These are phyloP conservation scores for Blastobasis adustella DNA, from an alignment of 2,888 invertebrate genomes.

Conservation along the genomic window DNA sequence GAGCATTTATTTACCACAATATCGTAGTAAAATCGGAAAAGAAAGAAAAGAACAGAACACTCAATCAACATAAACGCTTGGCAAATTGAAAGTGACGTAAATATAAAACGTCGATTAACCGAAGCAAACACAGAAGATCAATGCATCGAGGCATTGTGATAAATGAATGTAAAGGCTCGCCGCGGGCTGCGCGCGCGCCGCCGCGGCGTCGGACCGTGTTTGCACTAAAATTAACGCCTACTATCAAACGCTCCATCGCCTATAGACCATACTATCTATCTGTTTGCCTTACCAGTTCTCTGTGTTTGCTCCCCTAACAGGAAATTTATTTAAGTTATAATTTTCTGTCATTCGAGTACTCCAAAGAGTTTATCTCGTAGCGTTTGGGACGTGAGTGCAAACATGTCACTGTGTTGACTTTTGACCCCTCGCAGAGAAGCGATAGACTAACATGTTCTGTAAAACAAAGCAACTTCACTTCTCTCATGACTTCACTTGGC, in stretches of 20 bases:
- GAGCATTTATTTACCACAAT: too few species aligned
- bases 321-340: slow-evolving; percentile 72
- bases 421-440: slow-evolving; percentile 24
- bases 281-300: slow-evolving; percentile 58
- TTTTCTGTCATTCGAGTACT: slow-evolving; percentile 63
- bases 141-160: too few species aligned
- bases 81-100: too few species aligned
- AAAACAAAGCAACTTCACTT: neutral
- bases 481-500: too few species aligned
- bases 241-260: slow-evolving; percentile 64
- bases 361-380: slow-evolving; percentile 44
- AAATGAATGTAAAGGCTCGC: neutral
- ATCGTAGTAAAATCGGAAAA: too few species aligned
- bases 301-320: slow-evolving; percentile 65
- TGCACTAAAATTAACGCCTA: slow-evolving; percentile 53
- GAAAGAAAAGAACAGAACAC: too few species aligned
- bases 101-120: too few species aligned
- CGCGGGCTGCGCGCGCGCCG: slow-evolving; percentile 3
- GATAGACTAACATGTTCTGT: neutral
- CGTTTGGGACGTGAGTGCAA: slow-evolving; percentile 28
- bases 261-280: slow-evolving; percentile 51
- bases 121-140: too few species aligned
- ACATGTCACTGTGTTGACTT: slow-evolving; percentile 45
- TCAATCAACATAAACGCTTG: too few species aligned
- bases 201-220: slow-evolving; percentile 27